phyloP scores from a whole-genome alignment of 2,888 invertebrate species.

The Chloroclysta siterata region DNA sequence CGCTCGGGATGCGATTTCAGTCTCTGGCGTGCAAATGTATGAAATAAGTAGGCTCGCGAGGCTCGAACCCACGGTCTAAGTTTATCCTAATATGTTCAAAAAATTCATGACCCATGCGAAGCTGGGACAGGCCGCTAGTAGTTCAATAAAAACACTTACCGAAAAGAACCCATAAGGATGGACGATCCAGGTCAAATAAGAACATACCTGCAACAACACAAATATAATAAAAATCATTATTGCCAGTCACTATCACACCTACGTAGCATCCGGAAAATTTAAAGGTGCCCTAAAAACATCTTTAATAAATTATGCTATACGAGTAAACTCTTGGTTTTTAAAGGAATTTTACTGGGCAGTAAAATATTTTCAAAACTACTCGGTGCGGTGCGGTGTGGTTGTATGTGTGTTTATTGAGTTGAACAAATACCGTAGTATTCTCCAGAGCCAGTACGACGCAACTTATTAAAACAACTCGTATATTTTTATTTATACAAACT shows the following conservation, averaged over 20 bases:
- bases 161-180: neutral
- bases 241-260: constrained; percentile 43
- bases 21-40: too few species aligned
- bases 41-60: too few species aligned
- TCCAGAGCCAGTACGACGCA: neutral
- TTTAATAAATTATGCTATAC: constrained; percentile 49
- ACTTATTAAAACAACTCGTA: constrained; percentile 5
- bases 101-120: too few species aligned
- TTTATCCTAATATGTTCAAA: too few species aligned
- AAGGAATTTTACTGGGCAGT: constrained; percentile 55
- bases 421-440: neutral
- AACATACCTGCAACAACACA: constrained; percentile 62
- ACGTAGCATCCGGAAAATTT: constrained; percentile 45
- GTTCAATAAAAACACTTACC: constrained; percentile 37
- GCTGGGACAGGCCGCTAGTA: too few species aligned
- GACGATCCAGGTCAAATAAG: constrained; percentile 29
- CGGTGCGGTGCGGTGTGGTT: constrained; percentile 15
- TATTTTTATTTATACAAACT: neutral
- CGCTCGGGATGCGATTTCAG: too few species aligned
- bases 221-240: constrained; percentile 48
- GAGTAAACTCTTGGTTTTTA: constrained; percentile 49
- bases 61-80: too few species aligned
- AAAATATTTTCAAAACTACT: constrained; percentile 57
- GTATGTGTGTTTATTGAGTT: constrained; percentile 14
- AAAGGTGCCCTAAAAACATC: constrained; percentile 48